Evolutionary conservation across 2,113 vertebrate species (phyloP), one percentile per base, ranked within the genome.

Genomic region (Leucoraja erinaceus): DNA sequence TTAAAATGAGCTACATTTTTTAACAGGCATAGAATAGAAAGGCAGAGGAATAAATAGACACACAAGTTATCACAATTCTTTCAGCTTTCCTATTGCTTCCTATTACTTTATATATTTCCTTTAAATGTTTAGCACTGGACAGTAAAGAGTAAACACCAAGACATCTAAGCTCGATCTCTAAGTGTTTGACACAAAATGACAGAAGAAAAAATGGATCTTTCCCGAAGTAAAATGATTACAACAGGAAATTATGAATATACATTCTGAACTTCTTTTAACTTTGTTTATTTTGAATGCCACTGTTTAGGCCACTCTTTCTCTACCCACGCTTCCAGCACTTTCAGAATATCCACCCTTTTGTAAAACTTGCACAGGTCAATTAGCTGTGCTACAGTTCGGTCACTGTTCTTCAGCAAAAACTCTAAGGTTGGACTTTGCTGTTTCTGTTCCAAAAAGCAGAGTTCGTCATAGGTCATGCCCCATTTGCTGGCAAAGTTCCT

Each of bases 401-500:
- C 98, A 93, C 97, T 98, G 94, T 99, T 98, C 77, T 98, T 97
- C 59, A 98, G 95, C 95, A 99, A 95, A 95, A 99, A 98, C 94
- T 98, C 98, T 95, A 98, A 95, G 74, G 99, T 99, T 93, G 99
- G 98, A 95, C 99, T 99, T 94, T 96, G 95, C 84, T 98, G 98
- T 94, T 97, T 97, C 95, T 99, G 98, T 95, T 99, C 99, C 95
- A 99, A 96, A 94, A 99, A 97, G 90, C 97, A 97, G 93, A 99
- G 96, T 95, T 99, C 98, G 2, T 99, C 99, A 0, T 99, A 99
- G 94, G 97, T 98, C 99, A 99, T 99, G 59, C 99, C 99, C 99
- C 98, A 99, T 76, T 98, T 98, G 95, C 98, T 99, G 3, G 98
- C 99, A 96, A 99, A 98, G 96, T 99, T 99, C 96, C 98, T 98